Base-by-base conservation (phyloP, 2,888 invertebrate genomes). In the Bombylius discolor region DNA sequence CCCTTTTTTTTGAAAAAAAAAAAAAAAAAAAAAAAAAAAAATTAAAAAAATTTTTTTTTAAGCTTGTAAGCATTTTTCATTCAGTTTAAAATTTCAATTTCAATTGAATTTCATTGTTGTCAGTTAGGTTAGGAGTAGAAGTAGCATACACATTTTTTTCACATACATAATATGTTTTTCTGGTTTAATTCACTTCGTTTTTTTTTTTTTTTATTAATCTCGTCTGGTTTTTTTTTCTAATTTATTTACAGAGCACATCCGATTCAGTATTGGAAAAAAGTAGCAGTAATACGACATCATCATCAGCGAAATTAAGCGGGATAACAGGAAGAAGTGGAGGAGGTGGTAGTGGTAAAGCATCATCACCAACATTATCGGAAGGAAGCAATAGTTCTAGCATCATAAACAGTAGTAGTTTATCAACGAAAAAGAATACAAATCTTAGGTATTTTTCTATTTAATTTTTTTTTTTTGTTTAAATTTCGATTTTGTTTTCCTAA, bases 241-340 rank as follows among this genome's bases (percentile, higher is more conserved):
- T 49, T 36, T 65, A 62, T 58, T 73, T 73, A 5, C 73, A 81
- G 80, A 81, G 79, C 68, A 76, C 81, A 57, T 81, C 81, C 49
- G 84, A 84, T 65, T 79, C 82, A 1, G 75, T 80, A 56, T 75
- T 79, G 64, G 72, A 73, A 58, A 73, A 69, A 56, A 70, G 65
- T 63, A 68, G 32, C 45, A 39, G 13, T 48, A 13, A 11, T 13
- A 56, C 68, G 63, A 66, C 63, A 56, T 66, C 65, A 55, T 59
- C 65, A 46, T 61, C 59, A 53, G 58, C 11, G 23, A 23, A 23
- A 23, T 23, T 62, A 33, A 32, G 42, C 44, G 57, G 57, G 11
- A 54, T 49, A 14, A 49, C 39, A 46, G 5, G 1, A 9, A 4
- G 13, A 9, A 49, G 12, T 4, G 48, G 49, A 23, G 57, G 47